These are phyloP conservation scores for Cryptus viduatorius DNA, from an alignment of 2,888 invertebrate genomes.

Conservation along the genomic window DNA sequence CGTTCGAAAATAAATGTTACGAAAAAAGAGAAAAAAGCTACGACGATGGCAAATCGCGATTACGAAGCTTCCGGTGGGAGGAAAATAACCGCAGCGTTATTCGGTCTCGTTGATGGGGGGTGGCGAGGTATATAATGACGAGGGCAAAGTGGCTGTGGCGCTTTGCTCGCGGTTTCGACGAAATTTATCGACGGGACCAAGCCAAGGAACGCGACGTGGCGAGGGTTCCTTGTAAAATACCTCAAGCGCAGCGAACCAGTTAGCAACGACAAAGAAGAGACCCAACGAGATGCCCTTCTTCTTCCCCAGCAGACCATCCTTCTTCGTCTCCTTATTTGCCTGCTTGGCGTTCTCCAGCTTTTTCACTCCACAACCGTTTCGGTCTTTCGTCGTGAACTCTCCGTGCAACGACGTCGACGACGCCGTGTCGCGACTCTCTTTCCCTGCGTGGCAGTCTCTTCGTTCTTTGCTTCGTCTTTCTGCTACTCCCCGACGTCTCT, in stretches of 20 bases:
- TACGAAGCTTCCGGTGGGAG: slow-evolving; percentile 43
- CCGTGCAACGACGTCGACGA: slow-evolving; percentile 40
- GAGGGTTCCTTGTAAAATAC: slow-evolving; percentile 68
- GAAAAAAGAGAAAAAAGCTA: not conserved
- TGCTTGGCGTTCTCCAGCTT: slow-evolving; percentile 47
- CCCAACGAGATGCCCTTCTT: slow-evolving; percentile 52
- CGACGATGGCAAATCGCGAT: slow-evolving; percentile 19
- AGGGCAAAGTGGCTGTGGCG: slow-evolving; percentile 61
- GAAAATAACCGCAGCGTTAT: slow-evolving; percentile 34
- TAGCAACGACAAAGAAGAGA: slow-evolving; percentile 57
- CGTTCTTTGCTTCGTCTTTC: slow-evolving; percentile 61
- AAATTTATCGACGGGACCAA: slow-evolving; percentile 68
- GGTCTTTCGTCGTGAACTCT: slow-evolving; percentile 39
- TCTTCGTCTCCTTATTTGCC: slow-evolving; percentile 65
- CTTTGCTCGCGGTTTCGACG: slow-evolving; percentile 33
- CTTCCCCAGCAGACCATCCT: slow-evolving; percentile 48
- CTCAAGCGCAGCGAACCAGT: slow-evolving; percentile 72
- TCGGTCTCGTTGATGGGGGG: slow-evolving; percentile 3
- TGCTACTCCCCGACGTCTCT: slow-evolving; percentile 60
- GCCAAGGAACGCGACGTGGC: slow-evolving; percentile 57
- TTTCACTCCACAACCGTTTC: slow-evolving; percentile 33
- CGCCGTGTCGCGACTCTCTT: slow-evolving; percentile 38
- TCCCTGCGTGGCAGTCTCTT: slow-evolving; percentile 22
- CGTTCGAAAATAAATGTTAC: not conserved
- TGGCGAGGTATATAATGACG: slow-evolving; percentile 59